Percentiles rank a stretch among this genome's conserved stretches.
phyloP scores from a whole-genome alignment of 2,113 vertebrate genomes.

The Galbula dea region DNA sequence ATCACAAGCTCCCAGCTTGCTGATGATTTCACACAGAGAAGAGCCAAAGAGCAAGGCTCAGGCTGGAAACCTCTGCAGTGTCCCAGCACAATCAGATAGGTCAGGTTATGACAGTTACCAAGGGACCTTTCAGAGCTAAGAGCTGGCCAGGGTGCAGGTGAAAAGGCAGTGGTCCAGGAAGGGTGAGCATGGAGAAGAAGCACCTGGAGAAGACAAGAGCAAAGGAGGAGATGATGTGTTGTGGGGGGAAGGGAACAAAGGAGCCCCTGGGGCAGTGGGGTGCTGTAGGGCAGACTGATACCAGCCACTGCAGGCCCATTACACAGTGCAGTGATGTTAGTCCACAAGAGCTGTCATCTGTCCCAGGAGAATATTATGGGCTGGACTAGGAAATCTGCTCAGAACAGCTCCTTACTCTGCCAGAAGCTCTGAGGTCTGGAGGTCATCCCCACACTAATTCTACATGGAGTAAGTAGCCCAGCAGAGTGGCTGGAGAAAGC shows the following conservation, averaged over 20 bases:
- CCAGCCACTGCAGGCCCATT: background rate
- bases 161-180: background rate
- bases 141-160: background rate
- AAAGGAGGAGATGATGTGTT: background rate
- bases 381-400: background rate
- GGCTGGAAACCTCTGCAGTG: background rate
- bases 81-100: background rate
- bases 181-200: background rate
- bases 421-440: background rate
- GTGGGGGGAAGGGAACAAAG: background rate
- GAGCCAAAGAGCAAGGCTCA: background rate
- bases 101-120: background rate
- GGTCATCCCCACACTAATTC: background rate
- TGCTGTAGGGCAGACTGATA: background rate
- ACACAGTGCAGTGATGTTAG: background rate
- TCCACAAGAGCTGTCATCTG: background rate
- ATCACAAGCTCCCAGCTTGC: background rate
- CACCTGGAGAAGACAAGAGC: background rate
- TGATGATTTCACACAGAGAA: background rate
- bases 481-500: background rate
- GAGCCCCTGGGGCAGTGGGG: fast-evolving
- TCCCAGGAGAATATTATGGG: background rate
- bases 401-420: background rate
- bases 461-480: background rate
- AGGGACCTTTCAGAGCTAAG: background rate